Evolutionary conservation across 2,113 vertebrate genomes (phyloP), one percentile per base, ranked within the genome.

Genomic region (Mesoclemmys tuberculata): DNA sequence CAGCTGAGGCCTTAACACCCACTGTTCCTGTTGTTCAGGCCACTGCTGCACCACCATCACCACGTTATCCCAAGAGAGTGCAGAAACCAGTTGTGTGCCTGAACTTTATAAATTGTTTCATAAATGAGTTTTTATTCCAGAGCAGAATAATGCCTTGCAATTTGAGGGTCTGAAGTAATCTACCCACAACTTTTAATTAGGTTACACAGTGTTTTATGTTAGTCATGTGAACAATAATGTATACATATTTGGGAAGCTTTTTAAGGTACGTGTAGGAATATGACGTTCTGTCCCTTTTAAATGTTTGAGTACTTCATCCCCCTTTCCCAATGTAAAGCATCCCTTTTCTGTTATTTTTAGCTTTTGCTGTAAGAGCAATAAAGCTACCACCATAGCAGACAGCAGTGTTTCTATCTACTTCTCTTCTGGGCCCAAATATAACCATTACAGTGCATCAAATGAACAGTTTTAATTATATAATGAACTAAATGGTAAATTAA

Each of bases 401-500:
- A 71, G 4, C 16, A n/a, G 18, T 22, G n/a, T 71, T 38, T 71
- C n/a, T 10, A 38, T 38, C 8, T 21, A 9, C 64, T 38, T n/a
- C n/a, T 71, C 19, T 38, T 9, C 19, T 3, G 12, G 75, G 49
- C 84, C 41, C 88, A 46, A 68, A 4, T 31, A 52, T 75, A 93
- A 54, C 4, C 38, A 14, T 80, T 3, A 16, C 19, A 80, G 3
- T 52, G 5, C 21, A 87, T 2, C 55, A 82, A 95, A 90, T 86
- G 35, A 5, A 27, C 46, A 27, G 11, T 41, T 93, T 95, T 91
- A 18, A 84, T 93, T 93, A 92, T 93, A 87, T 90, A 95, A 89
- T 90, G 93, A 94, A 85, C 26, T 86, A 14, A 41, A 41, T 18
- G 80, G 46, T 95, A 94, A 95, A 92, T 91, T 93, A 94, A 75